phyloP scores from a whole-genome alignment of 2,888 invertebrate species.

The Biston stratarius region DNA sequence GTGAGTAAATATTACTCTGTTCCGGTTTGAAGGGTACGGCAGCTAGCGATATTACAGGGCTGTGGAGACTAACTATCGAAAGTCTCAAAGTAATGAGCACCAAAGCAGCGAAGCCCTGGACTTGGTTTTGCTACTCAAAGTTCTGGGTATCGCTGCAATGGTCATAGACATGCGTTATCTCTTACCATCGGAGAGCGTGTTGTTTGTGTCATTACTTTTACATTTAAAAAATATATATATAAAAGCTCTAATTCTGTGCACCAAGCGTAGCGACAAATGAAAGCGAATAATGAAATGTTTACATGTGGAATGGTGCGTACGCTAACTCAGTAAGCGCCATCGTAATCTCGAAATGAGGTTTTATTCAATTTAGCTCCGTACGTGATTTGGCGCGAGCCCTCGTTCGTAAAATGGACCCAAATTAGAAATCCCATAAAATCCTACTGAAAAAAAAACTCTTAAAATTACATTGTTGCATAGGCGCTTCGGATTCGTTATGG shows the following conservation, averaged over 20 bases:
- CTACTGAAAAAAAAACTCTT: slow-evolving; percentile 27
- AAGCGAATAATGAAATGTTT: slow-evolving; percentile 67
- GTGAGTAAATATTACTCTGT: too few species aligned
- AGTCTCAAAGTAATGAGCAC: too few species aligned
- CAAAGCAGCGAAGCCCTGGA: too few species aligned
- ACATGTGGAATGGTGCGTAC: slow-evolving; percentile 57
- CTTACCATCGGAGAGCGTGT: too few species aligned
- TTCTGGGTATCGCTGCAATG: too few species aligned
- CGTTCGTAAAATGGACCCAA: slow-evolving; percentile 56
- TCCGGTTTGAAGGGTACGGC: too few species aligned
- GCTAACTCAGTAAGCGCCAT: slow-evolving; percentile 64
- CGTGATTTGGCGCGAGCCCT: slow-evolving; percentile 71
- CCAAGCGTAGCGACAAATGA: slow-evolving; percentile 43
- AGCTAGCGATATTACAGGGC: too few species aligned
- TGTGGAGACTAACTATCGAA: too few species aligned
- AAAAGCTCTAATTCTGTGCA: slow-evolving; percentile 45
- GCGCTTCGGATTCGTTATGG: slow-evolving; percentile 13
- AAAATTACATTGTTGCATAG: slow-evolving; percentile 33
- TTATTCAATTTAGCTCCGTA: slow-evolving; percentile 74
- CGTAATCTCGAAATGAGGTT: slow-evolving; percentile 71
- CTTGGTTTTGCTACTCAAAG: too few species aligned
- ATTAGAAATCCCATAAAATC: slow-evolving; percentile 55
- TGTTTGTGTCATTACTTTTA: too few species aligned
- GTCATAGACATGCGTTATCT: too few species aligned
- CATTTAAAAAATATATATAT: too few species aligned